These are phyloP conservation scores for Dryobates pubescens DNA, from an alignment of 2,797 vertebrate genomes.

Conservation along the genomic window DNA sequence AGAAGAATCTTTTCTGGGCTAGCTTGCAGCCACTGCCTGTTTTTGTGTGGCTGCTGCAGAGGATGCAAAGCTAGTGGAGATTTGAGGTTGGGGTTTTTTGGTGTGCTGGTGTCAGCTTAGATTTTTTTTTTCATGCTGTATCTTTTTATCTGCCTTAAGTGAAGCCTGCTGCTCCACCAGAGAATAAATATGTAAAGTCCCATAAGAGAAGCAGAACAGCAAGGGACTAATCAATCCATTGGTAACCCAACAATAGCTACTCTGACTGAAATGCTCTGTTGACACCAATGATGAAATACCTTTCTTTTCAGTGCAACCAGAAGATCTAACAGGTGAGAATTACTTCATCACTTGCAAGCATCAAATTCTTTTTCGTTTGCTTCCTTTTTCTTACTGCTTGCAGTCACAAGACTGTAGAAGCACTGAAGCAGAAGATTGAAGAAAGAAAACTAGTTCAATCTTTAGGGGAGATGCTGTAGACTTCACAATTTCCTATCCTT, in stretches of 20 bases:
- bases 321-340: background rate
- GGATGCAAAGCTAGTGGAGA: background rate
- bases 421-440: background rate
- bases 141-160: background rate
- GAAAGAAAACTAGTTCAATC: background rate
- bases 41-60: background rate
- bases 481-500: background rate
- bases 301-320: background rate
- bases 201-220: background rate
- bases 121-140: background rate
- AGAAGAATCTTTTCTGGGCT: background rate
- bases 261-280: background rate
- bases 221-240: background rate
- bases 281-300: background rate
- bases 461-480: background rate
- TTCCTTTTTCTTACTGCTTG: background rate
- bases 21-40: background rate
- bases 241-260: background rate
- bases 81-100: rapidly evolving
- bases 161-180: background rate
- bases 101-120: background rate
- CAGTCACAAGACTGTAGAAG: background rate
- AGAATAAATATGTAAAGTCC: background rate
- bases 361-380: background rate
- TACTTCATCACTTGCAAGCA: background rate